These are phyloP conservation scores for Ochropleura leucogaster DNA, from an alignment of 2,888 invertebrate genomes.

Conservation along the genomic window DNA sequence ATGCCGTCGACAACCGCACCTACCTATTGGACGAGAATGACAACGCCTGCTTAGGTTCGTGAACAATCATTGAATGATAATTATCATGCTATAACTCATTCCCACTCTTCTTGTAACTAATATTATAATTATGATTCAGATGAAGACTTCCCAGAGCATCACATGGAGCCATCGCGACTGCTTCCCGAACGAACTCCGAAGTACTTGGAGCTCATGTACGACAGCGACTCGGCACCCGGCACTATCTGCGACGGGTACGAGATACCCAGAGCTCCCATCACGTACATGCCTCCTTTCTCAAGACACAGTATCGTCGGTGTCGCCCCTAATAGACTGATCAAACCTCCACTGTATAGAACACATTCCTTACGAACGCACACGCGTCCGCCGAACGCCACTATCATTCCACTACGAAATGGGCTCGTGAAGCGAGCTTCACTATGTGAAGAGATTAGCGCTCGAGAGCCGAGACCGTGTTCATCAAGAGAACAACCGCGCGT, in stretches of 20 bases:
- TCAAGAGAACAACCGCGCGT: conserved; percentile 64
- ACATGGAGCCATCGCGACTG: conserved; percentile 85
- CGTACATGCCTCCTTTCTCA: conserved; percentile 76
- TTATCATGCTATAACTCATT: conserved; percentile 13
- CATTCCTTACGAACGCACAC: conserved; percentile 79
- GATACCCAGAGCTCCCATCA: conserved; percentile 86
- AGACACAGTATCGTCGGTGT: conserved; percentile 86
- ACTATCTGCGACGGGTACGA: conserved; percentile 91
- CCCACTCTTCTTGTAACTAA: conserved; percentile 8
- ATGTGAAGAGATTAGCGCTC: conserved; percentile 74
- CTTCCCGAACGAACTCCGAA: conserved; percentile 88
- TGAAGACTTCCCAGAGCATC: conserved; percentile 83
- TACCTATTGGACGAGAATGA: conserved; percentile 95
- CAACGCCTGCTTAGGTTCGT: conserved; percentile 90
- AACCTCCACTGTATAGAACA: conserved; percentile 79
- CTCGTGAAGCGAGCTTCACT: conserved; percentile 82
- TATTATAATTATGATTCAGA: conserved; percentile 70
- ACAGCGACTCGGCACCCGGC: conserved; percentile 85
- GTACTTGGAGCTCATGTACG: conserved; percentile 92
- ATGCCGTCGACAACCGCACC: conserved; percentile 94
- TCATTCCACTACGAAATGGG: conserved; percentile 83
- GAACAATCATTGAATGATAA: conserved; percentile 40
- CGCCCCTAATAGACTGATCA: conserved; percentile 82
- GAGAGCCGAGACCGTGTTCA: conserved; percentile 67
- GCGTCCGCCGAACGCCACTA: conserved; percentile 85